Base-by-base conservation (phyloP, 2,888 invertebrate species). In the Sinohyriopsis cumingii region DNA sequence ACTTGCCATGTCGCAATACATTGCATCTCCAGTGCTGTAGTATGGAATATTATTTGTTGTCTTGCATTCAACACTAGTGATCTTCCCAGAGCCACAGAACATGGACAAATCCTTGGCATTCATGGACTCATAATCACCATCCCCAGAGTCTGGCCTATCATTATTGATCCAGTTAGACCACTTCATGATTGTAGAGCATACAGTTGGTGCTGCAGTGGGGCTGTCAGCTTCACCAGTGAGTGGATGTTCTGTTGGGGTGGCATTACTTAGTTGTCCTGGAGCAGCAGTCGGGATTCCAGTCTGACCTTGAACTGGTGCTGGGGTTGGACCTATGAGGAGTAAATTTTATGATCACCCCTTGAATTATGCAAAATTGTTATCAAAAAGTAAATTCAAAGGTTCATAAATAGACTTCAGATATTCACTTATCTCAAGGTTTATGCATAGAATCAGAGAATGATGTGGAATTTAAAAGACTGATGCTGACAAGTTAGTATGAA, bases 1-100 rank as follows among this genome's bases (percentile, higher is more conserved):
- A 19, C 92, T 91, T 79, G 94, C 93, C 71, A 95, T 86, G 59
- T 83, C 80, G 75, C 89, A 89, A 12, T 70, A 70, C 12, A 77
- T 75, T 1, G 80, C 75, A 60, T 86, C 85, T 19, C 82, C 79
- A 25, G 83, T 81, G 9, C 79, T 77, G 59, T 71, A 77, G 57
- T 77, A 77, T 20, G 82, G 78, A 20, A 71, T 73, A 22, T 74
- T 72, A 54, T 75, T 73, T 12, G 77, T 69, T 22, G 83, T 82
- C 33, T 77, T 66, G 78, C 89, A 89, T 70, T 88, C 86, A 33
- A 88, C 84, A 28, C 83, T 80, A 3, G 77, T 80, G 12, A 89
- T 81, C 59, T 80, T 75, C n/a, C 85, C 86, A 55, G 70, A 80
- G 7, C 71, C 68, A 75, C 86, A 86, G 81, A 85, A 84, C 12